Evolutionary conservation across 2,888 invertebrate species (phyloP), one percentile per base, ranked within the genome.

Genomic region (Nysson spinosus): DNA sequence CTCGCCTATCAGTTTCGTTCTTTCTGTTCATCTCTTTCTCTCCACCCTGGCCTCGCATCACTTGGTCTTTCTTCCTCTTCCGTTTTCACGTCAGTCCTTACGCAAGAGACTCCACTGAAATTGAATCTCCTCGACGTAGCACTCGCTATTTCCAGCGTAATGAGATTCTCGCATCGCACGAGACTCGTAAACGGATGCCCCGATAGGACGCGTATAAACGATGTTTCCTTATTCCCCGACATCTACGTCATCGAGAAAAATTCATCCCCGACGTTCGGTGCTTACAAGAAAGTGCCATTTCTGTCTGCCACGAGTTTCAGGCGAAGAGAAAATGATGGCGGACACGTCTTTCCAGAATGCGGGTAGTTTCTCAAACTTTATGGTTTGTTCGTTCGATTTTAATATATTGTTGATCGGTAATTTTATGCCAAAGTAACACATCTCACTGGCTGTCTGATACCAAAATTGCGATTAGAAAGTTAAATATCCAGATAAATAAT

Each of bases 71-170:
- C n/a, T 20, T 26, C 22, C 5, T 14, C 4, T 3, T 5, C 6
- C 2, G 4, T 7, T 11, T 12, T 19, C 14, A 20, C 28, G 17
- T 35, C 19, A 17, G 19, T 19, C 32, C 6, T n/a, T n/a, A 30
- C 30, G 22, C 9, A 9, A 7, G 32, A 47, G 6, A 30, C 32
- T 24, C 32, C 43, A 22, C 17, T 40, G 55, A 49, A 73, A 72
- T 73, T 49, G 44, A 65, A 65, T 73, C 52, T 26, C 39, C 16
- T 26, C 34, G 28, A 26, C 24, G 43, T 57, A 55, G n/a, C 42
- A 26, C 17, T 42, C 20, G 30, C 14, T 40, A 44, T 47, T 44
- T 43, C 16, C 11, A 9, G 12, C 26, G 40, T 66, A 62, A 72
- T 37, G 66, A 72, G 70, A 51, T 69, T 49, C 39, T 40, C 14